Percentiles rank a stretch among this genome's conserved stretches.
These are phyloP conservation scores for Limnephilus rhombicus DNA, from an alignment of 2,888 invertebrate species.

Conservation along the genomic window DNA sequence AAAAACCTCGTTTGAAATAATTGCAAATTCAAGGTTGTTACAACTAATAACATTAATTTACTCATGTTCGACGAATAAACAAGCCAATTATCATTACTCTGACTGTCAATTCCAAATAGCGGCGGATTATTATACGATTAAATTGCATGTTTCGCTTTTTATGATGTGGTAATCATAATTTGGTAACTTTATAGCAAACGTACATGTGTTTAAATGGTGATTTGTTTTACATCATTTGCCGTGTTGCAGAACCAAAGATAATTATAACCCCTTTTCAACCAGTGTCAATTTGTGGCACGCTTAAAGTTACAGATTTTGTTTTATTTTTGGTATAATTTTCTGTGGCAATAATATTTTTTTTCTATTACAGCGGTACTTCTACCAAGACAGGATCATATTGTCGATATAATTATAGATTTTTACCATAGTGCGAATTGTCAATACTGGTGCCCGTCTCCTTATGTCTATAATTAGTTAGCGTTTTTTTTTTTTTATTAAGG, in stretches of 20 bases:
- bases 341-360: too few species aligned
- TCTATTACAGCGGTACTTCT: too few species aligned
- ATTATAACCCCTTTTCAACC: neutral
- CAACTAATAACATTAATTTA: neutral
- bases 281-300: neutral
- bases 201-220: neutral
- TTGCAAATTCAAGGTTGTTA: neutral
- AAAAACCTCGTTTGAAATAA: neutral
- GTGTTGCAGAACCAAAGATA: neutral
- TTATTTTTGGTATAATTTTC: neutral
- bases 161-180: constrained; percentile 2
- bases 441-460: too few species aligned
- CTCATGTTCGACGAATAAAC: neutral
- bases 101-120: neutral
- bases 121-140: neutral
- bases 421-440: too few species aligned
- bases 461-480: too few species aligned
- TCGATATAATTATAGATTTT: too few species aligned
- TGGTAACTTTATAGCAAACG: neutral
- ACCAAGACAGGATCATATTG: too few species aligned
- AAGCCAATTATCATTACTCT: constrained; percentile 7
- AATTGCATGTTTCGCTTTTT: neutral
- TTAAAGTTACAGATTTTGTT: neutral
- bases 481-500: too few species aligned
- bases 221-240: neutral